Evolutionary conservation across 1,140 invertebrate species (phyloP).

Genomic region (Bombus waltoni): DNA sequence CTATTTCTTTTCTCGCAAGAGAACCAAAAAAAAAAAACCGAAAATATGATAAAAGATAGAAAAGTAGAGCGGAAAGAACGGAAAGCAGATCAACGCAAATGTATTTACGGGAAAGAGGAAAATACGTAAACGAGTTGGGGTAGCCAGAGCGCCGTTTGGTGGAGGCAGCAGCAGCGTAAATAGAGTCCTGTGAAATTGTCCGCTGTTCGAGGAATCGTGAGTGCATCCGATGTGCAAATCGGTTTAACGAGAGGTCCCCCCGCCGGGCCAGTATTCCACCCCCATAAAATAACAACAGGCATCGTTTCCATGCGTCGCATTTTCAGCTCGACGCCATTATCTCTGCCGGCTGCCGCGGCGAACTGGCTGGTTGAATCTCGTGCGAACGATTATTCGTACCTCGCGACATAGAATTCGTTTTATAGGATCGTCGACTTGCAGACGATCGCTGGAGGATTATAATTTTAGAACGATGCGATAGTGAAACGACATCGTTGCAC

Average conservation of each 20-base stretch:
- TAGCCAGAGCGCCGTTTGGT: background rate
- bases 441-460: background rate
- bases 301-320: constrained; percentile 66
- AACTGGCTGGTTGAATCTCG: background rate
- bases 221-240: constrained; percentile 74
- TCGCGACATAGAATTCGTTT: constrained; percentile 28
- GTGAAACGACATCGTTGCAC: background rate
- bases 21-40: background rate
- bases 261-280: constrained; percentile 13
- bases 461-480: background rate
- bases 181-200: constrained; percentile 70
- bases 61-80: background rate
- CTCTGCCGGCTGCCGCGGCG: constrained; percentile 5
- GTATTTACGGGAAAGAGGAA: constrained; percentile 46
- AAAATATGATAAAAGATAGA: background rate
- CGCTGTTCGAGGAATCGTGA: constrained; percentile 70
- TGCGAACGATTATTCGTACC: constrained; percentile 23
- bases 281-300: constrained; percentile 69
- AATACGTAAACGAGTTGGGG: constrained; percentile 46
- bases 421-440: constrained; percentile 13
- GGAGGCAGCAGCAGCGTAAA: constrained; percentile 43
- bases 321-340: constrained; percentile 69
- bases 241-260: constrained; percentile 64
- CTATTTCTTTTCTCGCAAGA: no score
- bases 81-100: constrained; percentile 19